Evolutionary conservation across 2,113 vertebrate genomes (phyloP).

Genomic region (Pachyramphus minor): DNA sequence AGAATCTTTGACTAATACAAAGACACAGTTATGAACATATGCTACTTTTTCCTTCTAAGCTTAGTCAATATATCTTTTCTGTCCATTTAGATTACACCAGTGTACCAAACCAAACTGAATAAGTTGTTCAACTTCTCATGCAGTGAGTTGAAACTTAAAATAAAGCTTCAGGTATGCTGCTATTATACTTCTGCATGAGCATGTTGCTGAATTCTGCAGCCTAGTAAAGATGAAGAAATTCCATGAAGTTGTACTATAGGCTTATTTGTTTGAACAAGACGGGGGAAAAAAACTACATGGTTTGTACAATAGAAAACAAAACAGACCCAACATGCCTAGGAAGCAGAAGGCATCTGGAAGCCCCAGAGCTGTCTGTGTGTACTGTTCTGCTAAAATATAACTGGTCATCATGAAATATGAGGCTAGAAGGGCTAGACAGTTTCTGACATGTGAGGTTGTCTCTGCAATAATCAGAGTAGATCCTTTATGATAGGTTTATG

Average conservation of each 20-base stretch:
- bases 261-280: background rate
- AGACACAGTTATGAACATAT: conserved; percentile 1
- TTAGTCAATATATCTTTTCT: conserved; percentile 29
- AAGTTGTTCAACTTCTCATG: background rate
- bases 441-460: background rate
- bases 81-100: background rate
- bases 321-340: background rate
- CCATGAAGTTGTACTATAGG: background rate
- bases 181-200: background rate
- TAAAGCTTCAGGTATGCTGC: background rate
- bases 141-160: background rate
- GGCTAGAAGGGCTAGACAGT: background rate
- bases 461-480: background rate
- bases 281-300: background rate
- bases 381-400: background rate
- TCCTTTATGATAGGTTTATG: background rate
- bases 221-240: background rate
- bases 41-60: conserved; percentile 20
- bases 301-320: background rate
- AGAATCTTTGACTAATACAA: conserved; percentile 35
- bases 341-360: background rate
- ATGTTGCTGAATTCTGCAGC: background rate
- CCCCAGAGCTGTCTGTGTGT: background rate
- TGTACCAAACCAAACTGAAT: background rate
- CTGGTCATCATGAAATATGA: background rate